Base-by-base conservation (phyloP, 2,888 invertebrate genomes). In the Onthophagus sagittarius region DNA sequence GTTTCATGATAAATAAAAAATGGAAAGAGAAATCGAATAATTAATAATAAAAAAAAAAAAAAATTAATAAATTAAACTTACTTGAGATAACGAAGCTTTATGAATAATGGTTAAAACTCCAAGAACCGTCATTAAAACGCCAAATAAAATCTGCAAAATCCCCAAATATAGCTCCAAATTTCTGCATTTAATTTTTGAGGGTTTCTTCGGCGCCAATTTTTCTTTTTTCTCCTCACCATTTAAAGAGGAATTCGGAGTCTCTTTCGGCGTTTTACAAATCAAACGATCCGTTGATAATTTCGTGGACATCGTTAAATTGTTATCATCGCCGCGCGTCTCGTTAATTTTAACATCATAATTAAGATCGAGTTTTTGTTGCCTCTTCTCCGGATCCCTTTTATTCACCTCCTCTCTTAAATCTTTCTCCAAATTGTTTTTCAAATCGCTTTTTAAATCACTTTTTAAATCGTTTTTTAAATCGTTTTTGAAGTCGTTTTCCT, bases 71-170 rank as follows among this genome's bases (percentile, higher is more conserved):
- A 32, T n/a, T 69, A 70, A 73, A 78, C 78, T 81, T 79, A 85
- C 85, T 83, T 84, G 81, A 62, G 82, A 81, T 71, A 88, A 81
- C 62, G 86, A 85, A 14, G 91, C 90, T 67, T 89, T 89, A 81
- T 90, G 89, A 77, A 90, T 88, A 77, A 91, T 87, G 1, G 89
- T 90, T 76, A 90, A 81, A 15, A 90, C 89, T 0, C 92, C 92
- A 74, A 89, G 90, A 4, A 89, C 88, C 76, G 90, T 88, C 84
- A 92, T 85, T 78, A 90, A 83, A 74, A 90, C 86, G 13, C 91
- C 92, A 72, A 91, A 87, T 74, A 88, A 83, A 77, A 91, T 88
- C 84, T 92, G 92, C 78, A 87, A 86, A 77, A 90, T 77, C 67
- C 90, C 90, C 78, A 88, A 81, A 15, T 88, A 86, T 15, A 78